Conservation (phyloP, 2,113 vertebrate species). For the Coreoperca whiteheadi region DNA sequence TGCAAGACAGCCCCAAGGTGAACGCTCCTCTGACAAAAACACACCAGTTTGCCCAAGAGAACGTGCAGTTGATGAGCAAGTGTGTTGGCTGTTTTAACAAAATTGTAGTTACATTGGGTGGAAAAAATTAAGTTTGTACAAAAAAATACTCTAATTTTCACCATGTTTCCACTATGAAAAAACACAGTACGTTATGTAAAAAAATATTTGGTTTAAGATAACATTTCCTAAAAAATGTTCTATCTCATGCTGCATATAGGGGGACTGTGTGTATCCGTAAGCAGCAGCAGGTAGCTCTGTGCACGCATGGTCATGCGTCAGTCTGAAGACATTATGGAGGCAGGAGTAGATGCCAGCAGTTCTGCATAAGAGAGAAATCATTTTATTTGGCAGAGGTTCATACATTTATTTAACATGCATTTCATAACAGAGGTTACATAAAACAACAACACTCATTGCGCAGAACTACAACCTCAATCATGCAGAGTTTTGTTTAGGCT, state of each 20-base stretch:
- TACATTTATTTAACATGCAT: constrained; percentile 20
- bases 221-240: too few relatives aligned
- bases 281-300: not conserved
- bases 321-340: constrained; percentile 26
- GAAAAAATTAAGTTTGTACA: not conserved
- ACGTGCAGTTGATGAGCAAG: not conserved
- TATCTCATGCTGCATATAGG: not conserved
- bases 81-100: not conserved
- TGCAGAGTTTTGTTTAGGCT: constrained; percentile 20
- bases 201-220: not conserved
- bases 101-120: not conserved
- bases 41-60: not conserved
- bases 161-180: not conserved
- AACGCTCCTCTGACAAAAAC: not conserved
- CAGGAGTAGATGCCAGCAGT: not conserved
- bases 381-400: constrained; percentile 33
- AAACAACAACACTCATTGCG: constrained; percentile 15
- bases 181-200: not conserved
- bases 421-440: constrained; percentile 12
- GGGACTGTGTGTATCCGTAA: not conserved
- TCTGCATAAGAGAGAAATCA: not conserved
- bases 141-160: not conserved
- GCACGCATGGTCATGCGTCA: constrained; percentile 54
- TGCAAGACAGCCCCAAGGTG: not conserved
- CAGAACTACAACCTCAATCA: not conserved